A percentile compares a stretch with the other conserved stretches of the same genome.
Conservation (phyloP, 35 echinoderm and acorn worm species). For the Strongylocentrotus purpuratus region DNA sequence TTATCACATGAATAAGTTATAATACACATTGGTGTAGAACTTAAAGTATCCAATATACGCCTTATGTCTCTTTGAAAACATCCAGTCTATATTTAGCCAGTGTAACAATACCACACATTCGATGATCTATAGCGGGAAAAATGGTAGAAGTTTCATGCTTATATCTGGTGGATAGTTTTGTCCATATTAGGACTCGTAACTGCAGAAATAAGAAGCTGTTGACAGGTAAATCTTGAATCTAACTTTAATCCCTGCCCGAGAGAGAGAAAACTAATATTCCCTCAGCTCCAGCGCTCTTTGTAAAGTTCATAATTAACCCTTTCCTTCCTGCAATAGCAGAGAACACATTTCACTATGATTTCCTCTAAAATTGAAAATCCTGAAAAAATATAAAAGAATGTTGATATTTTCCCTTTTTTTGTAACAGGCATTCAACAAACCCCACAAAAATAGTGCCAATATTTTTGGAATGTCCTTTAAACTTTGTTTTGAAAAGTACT, state of each 20-base stretch:
- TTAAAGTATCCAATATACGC: too few relatives aligned
- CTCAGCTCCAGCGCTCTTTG: background rate
- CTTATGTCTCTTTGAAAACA: too few relatives aligned
- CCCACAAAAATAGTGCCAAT: too few relatives aligned
- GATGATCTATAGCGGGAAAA: too few relatives aligned
- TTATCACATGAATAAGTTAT: too few relatives aligned
- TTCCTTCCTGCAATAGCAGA: background rate
- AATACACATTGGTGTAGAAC: too few relatives aligned
- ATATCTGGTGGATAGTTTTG: background rate
- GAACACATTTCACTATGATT: background rate
- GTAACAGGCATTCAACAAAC: too few relatives aligned
- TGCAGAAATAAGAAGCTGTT: slow-evolving; percentile 17
- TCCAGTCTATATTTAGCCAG: too few relatives aligned
- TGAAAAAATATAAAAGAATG: background rate
- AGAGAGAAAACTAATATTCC: slow-evolving; percentile 5
- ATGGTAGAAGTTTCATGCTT: background rate
- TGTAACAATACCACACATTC: too few relatives aligned
- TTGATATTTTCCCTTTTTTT: background rate
- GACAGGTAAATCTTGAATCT: slow-evolving; percentile 11
- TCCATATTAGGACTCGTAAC: background rate
- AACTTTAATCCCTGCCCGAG: background rate
- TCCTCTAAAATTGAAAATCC: background rate
- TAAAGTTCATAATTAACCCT: slow-evolving; percentile 4
- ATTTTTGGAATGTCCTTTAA: too few relatives aligned
- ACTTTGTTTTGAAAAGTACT: too few relatives aligned